Evolutionary conservation across 2,113 vertebrate genomes (phyloP).

Genomic region (Papio anubis): DNA sequence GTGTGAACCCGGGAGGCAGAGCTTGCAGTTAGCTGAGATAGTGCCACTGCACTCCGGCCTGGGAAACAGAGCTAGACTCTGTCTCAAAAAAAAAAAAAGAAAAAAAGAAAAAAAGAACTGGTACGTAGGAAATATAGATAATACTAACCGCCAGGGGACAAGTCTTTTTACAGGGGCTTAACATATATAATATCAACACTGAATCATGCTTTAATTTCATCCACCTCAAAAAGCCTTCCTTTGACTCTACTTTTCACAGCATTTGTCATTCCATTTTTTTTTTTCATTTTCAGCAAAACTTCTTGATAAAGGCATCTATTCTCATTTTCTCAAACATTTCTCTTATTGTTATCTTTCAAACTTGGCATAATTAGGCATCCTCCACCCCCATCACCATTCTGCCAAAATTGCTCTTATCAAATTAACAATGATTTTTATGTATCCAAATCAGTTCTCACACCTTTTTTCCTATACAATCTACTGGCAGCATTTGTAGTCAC

Average conservation of each 20-base stretch:
- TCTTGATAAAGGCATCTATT: background rate
- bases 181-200: background rate
- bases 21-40: no score
- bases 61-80: no score
- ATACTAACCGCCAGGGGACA: background rate
- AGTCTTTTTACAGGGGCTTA: background rate
- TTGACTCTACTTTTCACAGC: background rate
- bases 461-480: background rate
- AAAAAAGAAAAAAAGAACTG: background rate
- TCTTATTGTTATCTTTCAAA: background rate
- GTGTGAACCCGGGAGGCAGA: no score
- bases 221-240: background rate
- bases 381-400: background rate
- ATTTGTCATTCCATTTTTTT: background rate
- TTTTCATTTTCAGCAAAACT: background rate
- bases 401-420: background rate
- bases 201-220: background rate
- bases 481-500: background rate
- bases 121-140: background rate
- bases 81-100: background rate
- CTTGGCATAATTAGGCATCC: background rate
- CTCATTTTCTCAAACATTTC: background rate
- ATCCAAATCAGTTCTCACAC: background rate
- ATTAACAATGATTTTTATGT: background rate
- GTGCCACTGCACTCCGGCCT: no score